Percentiles rank a stretch among this genome's conserved stretches.
Evolutionary conservation across 1,140 invertebrate species (phyloP).

Genomic region (Harpegnathos saltator): DNA sequence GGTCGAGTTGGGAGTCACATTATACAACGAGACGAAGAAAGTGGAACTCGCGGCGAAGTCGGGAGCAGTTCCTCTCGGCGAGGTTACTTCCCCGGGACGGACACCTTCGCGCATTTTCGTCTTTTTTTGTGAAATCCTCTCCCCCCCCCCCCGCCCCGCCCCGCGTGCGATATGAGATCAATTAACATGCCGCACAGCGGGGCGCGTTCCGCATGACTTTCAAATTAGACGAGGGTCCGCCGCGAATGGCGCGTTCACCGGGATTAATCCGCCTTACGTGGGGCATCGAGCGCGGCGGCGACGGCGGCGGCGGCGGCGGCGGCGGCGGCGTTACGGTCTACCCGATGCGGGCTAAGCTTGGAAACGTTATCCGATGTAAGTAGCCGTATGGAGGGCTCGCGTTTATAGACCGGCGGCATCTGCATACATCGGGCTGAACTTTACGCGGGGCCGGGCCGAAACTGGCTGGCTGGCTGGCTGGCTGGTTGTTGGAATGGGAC

Average conservation of each 20-base stretch:
- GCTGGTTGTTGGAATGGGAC: conserved; percentile 45
- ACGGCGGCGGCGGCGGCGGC: no score
- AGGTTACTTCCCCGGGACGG: no score
- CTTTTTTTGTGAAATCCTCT: no score
- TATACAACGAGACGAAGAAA: no score
- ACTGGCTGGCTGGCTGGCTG: not conserved
- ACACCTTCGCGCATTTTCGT: no score
- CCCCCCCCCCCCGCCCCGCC: no score
- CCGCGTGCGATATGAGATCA: not conserved
- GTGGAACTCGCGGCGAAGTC: no score
- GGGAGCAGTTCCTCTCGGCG: no score
- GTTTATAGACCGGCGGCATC: conserved; percentile 40
- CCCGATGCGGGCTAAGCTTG: conserved; percentile 11
- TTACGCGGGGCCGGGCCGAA: conserved; percentile 66
- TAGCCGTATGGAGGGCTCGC: conserved; percentile 12
- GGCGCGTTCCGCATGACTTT: not conserved
- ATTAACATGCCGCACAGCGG: not conserved
- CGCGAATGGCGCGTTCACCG: not conserved
- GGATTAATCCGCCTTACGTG: not conserved
- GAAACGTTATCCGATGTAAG: conserved; percentile 23
- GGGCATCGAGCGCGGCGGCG: not conserved
- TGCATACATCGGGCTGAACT: conserved; percentile 66
- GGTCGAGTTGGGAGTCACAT: no score
- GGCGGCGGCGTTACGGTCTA: no score
- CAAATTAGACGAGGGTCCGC: conserved; percentile 1